Evolutionary conservation across 2,113 vertebrate genomes (phyloP).

Genomic region (Poeciliopsis retropinna): DNA sequence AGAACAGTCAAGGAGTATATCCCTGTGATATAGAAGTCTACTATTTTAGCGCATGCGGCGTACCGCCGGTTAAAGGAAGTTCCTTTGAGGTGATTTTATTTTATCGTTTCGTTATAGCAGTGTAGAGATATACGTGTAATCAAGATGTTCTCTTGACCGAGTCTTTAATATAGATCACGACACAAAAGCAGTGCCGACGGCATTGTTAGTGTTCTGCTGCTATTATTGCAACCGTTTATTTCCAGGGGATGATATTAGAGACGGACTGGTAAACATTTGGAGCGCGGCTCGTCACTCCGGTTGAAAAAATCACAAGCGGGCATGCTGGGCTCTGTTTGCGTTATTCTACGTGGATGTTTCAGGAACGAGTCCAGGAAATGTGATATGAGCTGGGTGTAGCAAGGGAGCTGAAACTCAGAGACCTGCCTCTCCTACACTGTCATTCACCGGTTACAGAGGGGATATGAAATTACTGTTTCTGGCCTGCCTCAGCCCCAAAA

Average conservation of each 20-base stretch:
- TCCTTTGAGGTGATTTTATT: not conserved
- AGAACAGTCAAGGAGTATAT: not conserved
- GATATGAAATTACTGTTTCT: constrained; percentile 89
- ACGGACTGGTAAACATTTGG: constrained; percentile 65
- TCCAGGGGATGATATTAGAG: constrained; percentile 48
- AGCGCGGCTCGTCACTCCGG: not conserved
- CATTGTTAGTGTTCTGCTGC: accelerated
- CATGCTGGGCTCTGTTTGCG: not conserved
- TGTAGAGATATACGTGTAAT: too few species aligned
- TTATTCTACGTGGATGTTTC: not conserved
- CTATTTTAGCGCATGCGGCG: not conserved
- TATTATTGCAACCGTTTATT: constrained; percentile 32
- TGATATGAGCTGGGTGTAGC: not conserved
- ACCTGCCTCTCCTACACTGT: not conserved
- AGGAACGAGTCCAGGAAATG: constrained; percentile 60
- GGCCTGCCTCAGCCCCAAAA: constrained; percentile 84
- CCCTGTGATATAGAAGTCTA: constrained; percentile 25
- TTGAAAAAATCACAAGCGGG: not conserved
- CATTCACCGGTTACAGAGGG: not conserved
- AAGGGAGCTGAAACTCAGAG: not conserved
- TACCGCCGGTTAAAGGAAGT: constrained; percentile 40
- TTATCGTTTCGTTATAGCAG: not conserved
- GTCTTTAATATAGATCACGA: not conserved
- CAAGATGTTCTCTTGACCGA: not conserved
- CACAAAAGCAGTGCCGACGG: not conserved